These are phyloP conservation scores for Manis javanica DNA, from an alignment of 2,797 vertebrate species.

Conservation along the genomic window DNA sequence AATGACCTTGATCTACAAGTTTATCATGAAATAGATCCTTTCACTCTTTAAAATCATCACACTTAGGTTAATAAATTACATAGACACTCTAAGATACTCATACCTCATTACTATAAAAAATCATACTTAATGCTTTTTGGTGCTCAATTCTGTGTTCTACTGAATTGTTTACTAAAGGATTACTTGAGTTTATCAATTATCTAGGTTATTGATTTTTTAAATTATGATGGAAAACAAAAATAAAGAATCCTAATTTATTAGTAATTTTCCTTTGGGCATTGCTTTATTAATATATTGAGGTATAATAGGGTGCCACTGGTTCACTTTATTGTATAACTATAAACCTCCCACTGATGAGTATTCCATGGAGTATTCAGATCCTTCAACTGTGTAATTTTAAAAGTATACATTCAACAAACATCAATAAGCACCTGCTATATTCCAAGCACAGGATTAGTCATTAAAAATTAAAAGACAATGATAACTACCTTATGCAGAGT, in stretches of 20 bases:
- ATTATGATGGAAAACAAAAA: neutral
- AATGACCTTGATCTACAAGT: neutral
- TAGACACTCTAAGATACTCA: neutral
- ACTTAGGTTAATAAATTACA: neutral
- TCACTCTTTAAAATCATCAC: neutral
- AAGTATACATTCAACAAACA: neutral
- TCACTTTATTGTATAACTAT: neutral
- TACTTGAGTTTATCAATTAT: neutral
- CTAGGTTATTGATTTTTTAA: neutral
- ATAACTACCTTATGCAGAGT: neutral
- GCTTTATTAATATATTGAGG: neutral
- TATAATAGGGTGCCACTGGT: neutral
- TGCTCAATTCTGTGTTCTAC: neutral
- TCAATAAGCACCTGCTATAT: neutral
- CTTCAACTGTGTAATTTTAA: neutral
- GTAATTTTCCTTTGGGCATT: neutral
- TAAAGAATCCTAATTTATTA: neutral
- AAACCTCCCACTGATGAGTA: neutral
- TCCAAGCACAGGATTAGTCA: neutral
- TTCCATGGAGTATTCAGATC: neutral
- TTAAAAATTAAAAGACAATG: neutral
- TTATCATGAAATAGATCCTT: neutral
- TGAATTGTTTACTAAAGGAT: neutral
- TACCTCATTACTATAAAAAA: neutral
- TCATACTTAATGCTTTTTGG: neutral